Percentiles rank a stretch among this genome's conserved stretches.
Evolutionary conservation across 2,113 vertebrate genomes (phyloP).

Genomic region (Notarius quadriscutis): DNA sequence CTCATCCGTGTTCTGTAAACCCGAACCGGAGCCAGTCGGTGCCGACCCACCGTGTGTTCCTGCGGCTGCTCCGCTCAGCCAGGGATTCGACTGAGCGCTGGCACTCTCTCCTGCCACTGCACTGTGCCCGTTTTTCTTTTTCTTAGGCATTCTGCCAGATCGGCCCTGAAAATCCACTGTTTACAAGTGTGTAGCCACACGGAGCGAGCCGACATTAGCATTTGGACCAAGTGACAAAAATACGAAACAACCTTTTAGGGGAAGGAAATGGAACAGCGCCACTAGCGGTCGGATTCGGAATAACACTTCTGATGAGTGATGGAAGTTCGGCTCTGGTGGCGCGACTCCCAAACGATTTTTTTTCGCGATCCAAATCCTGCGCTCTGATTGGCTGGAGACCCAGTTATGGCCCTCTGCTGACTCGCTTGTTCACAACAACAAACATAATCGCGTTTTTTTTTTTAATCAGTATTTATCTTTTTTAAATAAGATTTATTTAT

Average conservation of each 20-base stretch:
- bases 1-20: slow-evolving; percentile 68
- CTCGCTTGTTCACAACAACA: too few species aligned
- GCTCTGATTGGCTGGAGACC: too few species aligned
- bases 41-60: slow-evolving; percentile 25
- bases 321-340: too few species aligned
- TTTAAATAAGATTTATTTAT: too few species aligned
- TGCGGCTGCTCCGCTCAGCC: neutral
- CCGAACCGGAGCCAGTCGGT: neutral
- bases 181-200: slow-evolving; percentile 48
- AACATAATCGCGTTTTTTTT: too few species aligned
- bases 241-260: neutral
- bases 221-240: slow-evolving; percentile 13
- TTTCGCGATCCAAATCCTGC: too few species aligned
- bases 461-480: too few species aligned
- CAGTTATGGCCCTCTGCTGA: too few species aligned
- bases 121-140: slow-evolving; percentile 78
- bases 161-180: neutral
- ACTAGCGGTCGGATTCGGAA: slow-evolving; percentile 15
- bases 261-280: slow-evolving; percentile 34
- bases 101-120: slow-evolving; percentile 55
- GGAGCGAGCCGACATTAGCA: slow-evolving; percentile 12
- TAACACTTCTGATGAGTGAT: neutral
- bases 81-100: neutral
- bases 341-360: too few species aligned
- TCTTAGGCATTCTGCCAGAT: slow-evolving; percentile 81